Evolutionary conservation across 2,113 vertebrate genomes (phyloP).

Genomic region (Neoarius graeffei): DNA sequence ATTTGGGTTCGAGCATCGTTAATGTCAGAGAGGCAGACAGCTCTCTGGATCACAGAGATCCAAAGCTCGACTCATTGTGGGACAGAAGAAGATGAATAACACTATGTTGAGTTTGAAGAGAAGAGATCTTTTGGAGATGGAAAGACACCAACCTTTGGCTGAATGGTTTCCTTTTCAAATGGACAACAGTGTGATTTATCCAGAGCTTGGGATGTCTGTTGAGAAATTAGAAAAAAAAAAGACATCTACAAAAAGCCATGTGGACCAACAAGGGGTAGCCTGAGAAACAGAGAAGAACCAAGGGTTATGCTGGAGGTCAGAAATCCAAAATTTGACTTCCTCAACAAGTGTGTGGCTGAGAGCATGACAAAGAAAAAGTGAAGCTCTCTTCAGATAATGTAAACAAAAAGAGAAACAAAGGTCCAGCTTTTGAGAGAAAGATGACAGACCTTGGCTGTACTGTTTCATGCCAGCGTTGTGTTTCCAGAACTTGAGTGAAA

Average conservation of each 20-base stretch:
- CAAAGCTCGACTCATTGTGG: neutral
- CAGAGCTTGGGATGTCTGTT: conserved; percentile 63
- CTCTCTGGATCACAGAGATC: neutral
- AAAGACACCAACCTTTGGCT: conserved; percentile 39
- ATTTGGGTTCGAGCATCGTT: neutral
- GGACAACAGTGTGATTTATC: conserved; percentile 57
- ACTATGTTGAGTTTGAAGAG: neutral
- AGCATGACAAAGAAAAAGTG: neutral
- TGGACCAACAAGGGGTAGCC: neutral
- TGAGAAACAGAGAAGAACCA: neutral
- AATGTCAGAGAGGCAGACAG: neutral
- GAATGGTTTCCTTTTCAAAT: conserved; percentile 64
- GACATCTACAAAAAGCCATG: conserved; percentile 2
- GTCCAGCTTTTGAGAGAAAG: neutral
- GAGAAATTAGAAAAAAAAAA: conserved; percentile 39
- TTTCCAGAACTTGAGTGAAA: neutral
- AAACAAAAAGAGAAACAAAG: no score
- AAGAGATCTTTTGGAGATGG: conserved; percentile 62
- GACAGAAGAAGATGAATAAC: neutral
- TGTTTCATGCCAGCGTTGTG: neutral
- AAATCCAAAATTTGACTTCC: neutral
- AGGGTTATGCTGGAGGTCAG: neutral
- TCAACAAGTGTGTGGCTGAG: neutral
- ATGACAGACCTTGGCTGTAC: neutral
- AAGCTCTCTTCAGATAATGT: neutral